These are phyloP conservation scores for Gila robusta DNA, from an alignment of 2,797 vertebrate genomes.

Conservation along the genomic window DNA sequence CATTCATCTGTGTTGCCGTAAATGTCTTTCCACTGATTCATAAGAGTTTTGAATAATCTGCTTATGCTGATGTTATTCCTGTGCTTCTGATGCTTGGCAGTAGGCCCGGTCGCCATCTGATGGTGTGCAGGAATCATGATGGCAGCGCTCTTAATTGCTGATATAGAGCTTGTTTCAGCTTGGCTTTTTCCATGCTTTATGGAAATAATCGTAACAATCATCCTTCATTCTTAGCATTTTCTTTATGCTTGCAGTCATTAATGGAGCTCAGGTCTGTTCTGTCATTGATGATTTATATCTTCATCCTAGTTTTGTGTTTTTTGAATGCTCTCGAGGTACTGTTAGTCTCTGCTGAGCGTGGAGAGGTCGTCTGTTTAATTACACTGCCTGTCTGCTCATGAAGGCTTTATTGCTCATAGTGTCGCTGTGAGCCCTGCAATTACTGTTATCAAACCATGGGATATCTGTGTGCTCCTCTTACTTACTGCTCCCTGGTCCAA, in stretches of 20 bases:
- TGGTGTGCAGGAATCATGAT: conserved; percentile 17
- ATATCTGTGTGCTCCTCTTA: conserved; percentile 32
- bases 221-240: not conserved
- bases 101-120: conserved; percentile 39
- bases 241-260: not conserved
- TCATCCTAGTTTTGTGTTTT: conserved; percentile 5
- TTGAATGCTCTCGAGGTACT: not conserved
- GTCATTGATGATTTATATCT: not conserved
- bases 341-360: not conserved
- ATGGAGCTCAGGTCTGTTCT: not conserved
- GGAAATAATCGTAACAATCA: not conserved
- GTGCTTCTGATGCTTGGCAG: conserved; percentile 44
- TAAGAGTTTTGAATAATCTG: conserved; percentile 13
- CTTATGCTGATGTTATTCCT: conserved; percentile 28
- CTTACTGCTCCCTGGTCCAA: conserved; percentile 43
- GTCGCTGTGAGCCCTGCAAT: conserved; percentile 66
- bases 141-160: conserved; percentile 23
- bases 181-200: not conserved
- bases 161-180: not conserved
- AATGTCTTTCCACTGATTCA: not conserved
- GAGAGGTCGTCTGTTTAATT: conserved; percentile 55
- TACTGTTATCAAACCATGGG: conserved; percentile 71
- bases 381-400: conserved; percentile 46
- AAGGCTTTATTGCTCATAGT: conserved; percentile 54
- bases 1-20: not conserved